Percentiles rank a stretch among this genome's conserved stretches.
These are phyloP conservation scores for Passer domesticus DNA, from an alignment of 2,113 vertebrate genomes.

Conservation along the genomic window DNA sequence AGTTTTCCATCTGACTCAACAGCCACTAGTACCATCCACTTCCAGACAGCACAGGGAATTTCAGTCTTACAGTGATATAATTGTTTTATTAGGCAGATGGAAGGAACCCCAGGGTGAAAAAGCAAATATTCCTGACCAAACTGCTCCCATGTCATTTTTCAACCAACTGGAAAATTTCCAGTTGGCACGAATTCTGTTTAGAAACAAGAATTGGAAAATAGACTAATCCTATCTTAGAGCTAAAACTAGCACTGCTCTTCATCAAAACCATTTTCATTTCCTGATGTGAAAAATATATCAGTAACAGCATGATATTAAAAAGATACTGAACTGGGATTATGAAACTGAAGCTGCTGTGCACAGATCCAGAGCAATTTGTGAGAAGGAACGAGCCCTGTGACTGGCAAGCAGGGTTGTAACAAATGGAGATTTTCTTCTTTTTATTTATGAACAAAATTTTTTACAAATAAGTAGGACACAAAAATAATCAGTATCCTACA, in stretches of 20 bases:
- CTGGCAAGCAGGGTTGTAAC: background rate
- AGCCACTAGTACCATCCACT: background rate
- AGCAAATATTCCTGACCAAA: constrained; percentile 40
- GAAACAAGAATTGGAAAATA: constrained; percentile 43
- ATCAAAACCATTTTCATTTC: constrained; percentile 46
- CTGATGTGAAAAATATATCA: constrained; percentile 34
- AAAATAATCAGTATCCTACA: background rate
- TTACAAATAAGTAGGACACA: background rate
- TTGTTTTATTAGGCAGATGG: constrained; percentile 46
- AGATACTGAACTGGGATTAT: background rate
- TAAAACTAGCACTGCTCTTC: constrained; percentile 24
- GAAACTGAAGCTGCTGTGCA: background rate
- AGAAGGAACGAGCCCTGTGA: background rate
- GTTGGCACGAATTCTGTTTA: constrained; percentile 39
- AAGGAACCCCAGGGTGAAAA: constrained; percentile 36
- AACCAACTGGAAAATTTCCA: constrained; percentile 50
- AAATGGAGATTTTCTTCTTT: background rate
- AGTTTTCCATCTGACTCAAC: background rate
- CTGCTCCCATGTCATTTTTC: constrained; percentile 16
- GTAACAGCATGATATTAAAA: constrained; percentile 25
- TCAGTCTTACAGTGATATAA: constrained; percentile 6
- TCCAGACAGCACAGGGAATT: background rate
- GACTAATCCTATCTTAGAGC: constrained; percentile 63
- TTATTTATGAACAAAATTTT: background rate
- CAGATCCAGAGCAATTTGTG: background rate